Base-by-base conservation (phyloP, 2,888 invertebrate genomes). In the Zeuzera pyrina region DNA sequence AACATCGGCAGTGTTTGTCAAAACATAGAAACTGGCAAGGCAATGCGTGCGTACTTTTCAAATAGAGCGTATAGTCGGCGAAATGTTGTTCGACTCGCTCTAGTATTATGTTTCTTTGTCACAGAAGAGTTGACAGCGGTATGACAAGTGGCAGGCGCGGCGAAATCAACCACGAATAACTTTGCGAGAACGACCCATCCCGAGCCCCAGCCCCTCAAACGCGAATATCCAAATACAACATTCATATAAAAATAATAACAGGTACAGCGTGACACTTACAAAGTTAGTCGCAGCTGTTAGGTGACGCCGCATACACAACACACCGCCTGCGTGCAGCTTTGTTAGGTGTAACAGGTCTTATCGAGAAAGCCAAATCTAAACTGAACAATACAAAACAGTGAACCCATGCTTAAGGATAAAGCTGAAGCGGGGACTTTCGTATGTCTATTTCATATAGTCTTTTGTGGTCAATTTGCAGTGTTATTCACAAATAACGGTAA, bases 1-100 rank as follows among this genome's bases (percentile, higher is more conserved):
- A 72, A 66, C 61, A 68, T 66, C 68, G 77, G 74, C 76, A 71
- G 70, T 77, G 71, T 70, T 57, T 66, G 60, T 65, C 63, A 74
- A 71, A 78, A 78, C 79, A 81, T 81, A 81, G 79, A 81, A 69
- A 78, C 79, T 71, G 81, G 81, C 81, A 79, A 78, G 74, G 67
- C 77, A 76, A 72, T 73, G 73, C 78, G 79, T 77, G 78, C 79
- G 79, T 72, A 74, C 74, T 77, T 69, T 47, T 49, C 55, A 49
- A 53, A 43, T 49, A 56, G 59, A 57, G 58, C 54, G 46, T 51
- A n/a, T n/a, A 54, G 56, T 44, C 59, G 53, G 53, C 42, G 42
- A 31, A 40, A 47, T 46, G 52, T 53, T 8, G 14, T 15, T 12
- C 54, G 54, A 51, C 47, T 40, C 40, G 41, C 44, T 52, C 49